These are phyloP conservation scores for Hyalella azteca DNA, from an alignment of 2,888 invertebrate species.

Conservation along the genomic window DNA sequence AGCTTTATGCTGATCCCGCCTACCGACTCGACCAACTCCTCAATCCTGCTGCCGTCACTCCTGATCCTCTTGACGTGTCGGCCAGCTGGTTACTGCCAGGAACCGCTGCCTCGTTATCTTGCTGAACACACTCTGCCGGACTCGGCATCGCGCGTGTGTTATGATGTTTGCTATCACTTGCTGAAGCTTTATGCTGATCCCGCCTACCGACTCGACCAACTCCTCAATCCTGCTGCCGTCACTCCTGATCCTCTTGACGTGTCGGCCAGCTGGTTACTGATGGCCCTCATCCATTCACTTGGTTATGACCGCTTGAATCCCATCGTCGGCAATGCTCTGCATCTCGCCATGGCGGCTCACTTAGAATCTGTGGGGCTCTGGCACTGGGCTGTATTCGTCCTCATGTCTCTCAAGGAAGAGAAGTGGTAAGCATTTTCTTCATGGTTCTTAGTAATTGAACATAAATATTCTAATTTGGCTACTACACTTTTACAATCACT, in stretches of 20 bases:
- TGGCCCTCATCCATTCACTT: conserved; percentile 72
- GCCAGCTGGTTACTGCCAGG: conserved; percentile 73
- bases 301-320: conserved; percentile 71
- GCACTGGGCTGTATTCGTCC: conserved; percentile 85
- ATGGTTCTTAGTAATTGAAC: conserved; percentile 62
- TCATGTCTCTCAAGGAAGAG: conserved; percentile 65
- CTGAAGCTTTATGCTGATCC: conserved; percentile 74
- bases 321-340: conserved; percentile 65
- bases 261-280: conserved; percentile 77
- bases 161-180: conserved; percentile 82
- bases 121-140: conserved; percentile 42
- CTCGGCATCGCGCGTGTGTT: conserved; percentile 60
- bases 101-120: conserved; percentile 50
- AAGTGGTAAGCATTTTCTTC: conserved; percentile 59
- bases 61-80: conserved; percentile 76
- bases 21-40: conserved; percentile 70
- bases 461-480: conserved; percentile 61
- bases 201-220: conserved; percentile 67
- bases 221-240: conserved; percentile 77
- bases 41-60: conserved; percentile 77
- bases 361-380: conserved; percentile 81
- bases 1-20: conserved; percentile 71
- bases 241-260: conserved; percentile 78
- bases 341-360: conserved; percentile 79
- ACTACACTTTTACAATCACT: background rate